Conservation (phyloP, 92 coral and sea anemone species). For the Plumapathes pennacea region DNA sequence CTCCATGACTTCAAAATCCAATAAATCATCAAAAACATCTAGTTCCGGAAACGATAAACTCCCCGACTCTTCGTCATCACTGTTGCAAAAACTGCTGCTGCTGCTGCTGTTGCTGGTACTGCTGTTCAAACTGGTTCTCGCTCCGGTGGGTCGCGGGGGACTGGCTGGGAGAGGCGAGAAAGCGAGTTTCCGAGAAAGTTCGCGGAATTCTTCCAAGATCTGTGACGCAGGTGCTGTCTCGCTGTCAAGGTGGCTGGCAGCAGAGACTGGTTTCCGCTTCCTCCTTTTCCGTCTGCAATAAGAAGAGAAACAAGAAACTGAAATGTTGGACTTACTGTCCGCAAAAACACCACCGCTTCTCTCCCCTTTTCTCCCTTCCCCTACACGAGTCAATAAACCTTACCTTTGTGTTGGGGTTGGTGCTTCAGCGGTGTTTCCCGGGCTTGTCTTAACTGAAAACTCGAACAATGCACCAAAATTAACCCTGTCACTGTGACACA, state of each 20-base stretch:
- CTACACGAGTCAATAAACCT: background rate
- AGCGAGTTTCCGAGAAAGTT: background rate
- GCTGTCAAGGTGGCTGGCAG: no score
- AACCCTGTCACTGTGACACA: no score
- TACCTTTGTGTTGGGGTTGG: background rate
- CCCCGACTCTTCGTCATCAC: constrained; percentile 8
- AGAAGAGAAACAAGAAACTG: background rate
- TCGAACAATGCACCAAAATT: no score
- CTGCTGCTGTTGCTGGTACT: constrained; percentile 11
- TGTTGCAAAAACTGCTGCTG: background rate
- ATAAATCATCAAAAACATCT: background rate
- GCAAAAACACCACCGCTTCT: no score
- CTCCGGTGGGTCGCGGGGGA: constrained; percentile 4
- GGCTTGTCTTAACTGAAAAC: no score
- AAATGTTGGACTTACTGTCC: no score
- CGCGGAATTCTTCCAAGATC: constrained; percentile 14
- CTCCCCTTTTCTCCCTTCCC: no score
- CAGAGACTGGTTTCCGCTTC: background rate
- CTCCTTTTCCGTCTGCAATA: background rate
- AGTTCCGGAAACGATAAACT: background rate
- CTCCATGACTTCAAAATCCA: background rate
- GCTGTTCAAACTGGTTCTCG: constrained; percentile 9
- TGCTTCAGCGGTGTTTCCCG: no score
- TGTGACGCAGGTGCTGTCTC: background rate
- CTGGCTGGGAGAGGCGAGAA: constrained; percentile 55